Conservation (phyloP, 1,140 invertebrate species). For the Acromyrmex heyeri region DNA sequence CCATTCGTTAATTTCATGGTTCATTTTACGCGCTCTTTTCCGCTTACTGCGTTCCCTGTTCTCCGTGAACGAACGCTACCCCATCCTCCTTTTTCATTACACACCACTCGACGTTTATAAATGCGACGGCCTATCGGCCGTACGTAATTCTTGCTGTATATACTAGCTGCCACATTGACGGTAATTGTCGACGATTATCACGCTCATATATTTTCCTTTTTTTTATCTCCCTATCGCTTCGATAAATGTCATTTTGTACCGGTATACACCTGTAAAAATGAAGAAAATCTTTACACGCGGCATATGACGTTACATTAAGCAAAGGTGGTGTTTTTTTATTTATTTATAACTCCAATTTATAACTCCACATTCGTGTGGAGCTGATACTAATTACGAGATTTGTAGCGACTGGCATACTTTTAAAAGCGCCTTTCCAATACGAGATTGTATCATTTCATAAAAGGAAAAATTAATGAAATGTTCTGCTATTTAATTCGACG, state of each 20-base stretch:
- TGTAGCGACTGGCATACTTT: neutral
- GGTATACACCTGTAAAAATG: neutral
- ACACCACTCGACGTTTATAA: conserved; percentile 67
- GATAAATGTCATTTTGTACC: conserved; percentile 25
- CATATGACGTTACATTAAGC: neutral
- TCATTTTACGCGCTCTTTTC: conserved; percentile 75
- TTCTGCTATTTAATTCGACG: neutral
- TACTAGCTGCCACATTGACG: conserved; percentile 53
- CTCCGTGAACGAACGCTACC: neutral
- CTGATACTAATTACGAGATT: conserved; percentile 5
- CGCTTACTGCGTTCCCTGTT: conserved; percentile 1
- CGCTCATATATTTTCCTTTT: conserved; percentile 31
- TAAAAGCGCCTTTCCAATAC: neutral
- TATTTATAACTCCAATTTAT: too few relatives aligned
- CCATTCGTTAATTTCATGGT: conserved; percentile 81
- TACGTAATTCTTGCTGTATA: conserved; percentile 64
- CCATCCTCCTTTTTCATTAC: conserved; percentile 72
- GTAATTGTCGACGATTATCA: conserved; percentile 72
- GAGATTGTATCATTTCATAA: neutral
- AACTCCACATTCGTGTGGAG: neutral
- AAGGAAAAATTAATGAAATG: neutral
- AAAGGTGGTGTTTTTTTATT: neutral
- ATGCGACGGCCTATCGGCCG: conserved; percentile 67
- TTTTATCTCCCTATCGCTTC: neutral
- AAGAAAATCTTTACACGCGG: neutral